These are phyloP conservation scores for Trididemnum clinides DNA, from an alignment of 23 tunicate genomes.

Conservation along the genomic window DNA sequence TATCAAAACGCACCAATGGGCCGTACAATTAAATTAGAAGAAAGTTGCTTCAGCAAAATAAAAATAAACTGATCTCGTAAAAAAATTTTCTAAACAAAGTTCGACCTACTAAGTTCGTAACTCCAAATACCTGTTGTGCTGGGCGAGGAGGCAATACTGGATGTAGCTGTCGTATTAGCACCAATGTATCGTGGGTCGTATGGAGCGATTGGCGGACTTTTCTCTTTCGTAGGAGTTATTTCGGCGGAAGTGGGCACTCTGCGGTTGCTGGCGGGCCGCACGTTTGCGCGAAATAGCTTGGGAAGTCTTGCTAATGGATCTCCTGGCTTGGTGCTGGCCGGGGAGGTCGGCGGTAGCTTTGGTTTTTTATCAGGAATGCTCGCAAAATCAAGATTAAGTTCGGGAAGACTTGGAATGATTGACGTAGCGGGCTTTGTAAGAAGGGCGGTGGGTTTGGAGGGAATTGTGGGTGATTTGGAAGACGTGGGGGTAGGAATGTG, in stretches of 20 bases:
- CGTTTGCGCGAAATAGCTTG: slow-evolving; percentile 36
- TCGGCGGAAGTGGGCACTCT: neutral
- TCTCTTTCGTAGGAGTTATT: slow-evolving; percentile 4
- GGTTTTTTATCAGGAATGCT: slow-evolving; percentile 16
- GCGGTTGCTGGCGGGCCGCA: neutral
- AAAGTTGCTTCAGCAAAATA: too few species aligned
- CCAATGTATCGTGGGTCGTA: slow-evolving; percentile 84
- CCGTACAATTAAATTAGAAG: too few species aligned
- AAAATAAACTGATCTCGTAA: neutral
- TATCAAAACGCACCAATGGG: too few species aligned
- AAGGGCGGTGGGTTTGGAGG: slow-evolving; percentile 72
- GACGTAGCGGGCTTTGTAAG: slow-evolving; percentile 68
- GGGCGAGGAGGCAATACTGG: neutral
- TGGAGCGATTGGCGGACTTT: slow-evolving; percentile 72
- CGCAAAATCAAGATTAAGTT: slow-evolving; percentile 71
- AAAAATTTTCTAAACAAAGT: neutral
- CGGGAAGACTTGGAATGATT: slow-evolving; percentile 82
- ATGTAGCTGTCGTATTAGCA: slow-evolving; percentile 36
- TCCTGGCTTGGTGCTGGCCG: neutral
- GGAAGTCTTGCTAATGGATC: slow-evolving; percentile 45
- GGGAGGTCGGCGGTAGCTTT: neutral
- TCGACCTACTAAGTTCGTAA: neutral
- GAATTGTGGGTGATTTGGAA: slow-evolving; percentile 34
- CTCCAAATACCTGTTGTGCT: slow-evolving; percentile 26
- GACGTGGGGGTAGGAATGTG: neutral